A percentile compares a stretch with the other conserved stretches of the same genome.
Conservation (phyloP, 2,797 vertebrate genomes). For the Hirundo rustica region DNA sequence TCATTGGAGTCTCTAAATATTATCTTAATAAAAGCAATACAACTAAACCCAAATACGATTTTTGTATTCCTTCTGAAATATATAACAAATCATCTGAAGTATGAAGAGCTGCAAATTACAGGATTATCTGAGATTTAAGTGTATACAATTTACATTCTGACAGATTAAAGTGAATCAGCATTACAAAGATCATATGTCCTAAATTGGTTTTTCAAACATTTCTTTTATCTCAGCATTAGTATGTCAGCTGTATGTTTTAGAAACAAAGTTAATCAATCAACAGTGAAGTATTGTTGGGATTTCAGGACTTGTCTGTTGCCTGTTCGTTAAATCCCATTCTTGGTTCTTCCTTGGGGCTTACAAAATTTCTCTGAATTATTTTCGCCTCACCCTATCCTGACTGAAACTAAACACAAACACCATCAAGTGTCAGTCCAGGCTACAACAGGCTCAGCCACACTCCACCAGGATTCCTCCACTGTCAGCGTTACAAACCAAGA, state of each 20-base stretch:
- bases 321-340: neutral
- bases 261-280: neutral
- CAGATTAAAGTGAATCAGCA: neutral
- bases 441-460: neutral
- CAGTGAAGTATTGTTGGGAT: fast-evolving
- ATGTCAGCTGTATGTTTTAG: neutral
- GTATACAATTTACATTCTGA: neutral
- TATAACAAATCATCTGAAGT: neutral
- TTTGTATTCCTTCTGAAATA: neutral
- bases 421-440: neutral
- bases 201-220: neutral
- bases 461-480: neutral
- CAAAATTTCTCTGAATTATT: neutral
- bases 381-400: neutral
- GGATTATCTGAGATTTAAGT: neutral
- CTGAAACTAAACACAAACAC: neutral
- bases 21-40: neutral
- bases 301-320: neutral
- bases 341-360: neutral
- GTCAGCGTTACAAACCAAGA: neutral
- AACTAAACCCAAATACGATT: neutral
- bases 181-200: neutral
- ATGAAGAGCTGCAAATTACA: neutral
- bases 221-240: neutral
- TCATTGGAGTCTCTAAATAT: neutral